A percentile compares a stretch with the other conserved stretches of the same genome.
phyloP scores from a whole-genome alignment of 2,113 vertebrate species.

The Halichoerus grypus region DNA sequence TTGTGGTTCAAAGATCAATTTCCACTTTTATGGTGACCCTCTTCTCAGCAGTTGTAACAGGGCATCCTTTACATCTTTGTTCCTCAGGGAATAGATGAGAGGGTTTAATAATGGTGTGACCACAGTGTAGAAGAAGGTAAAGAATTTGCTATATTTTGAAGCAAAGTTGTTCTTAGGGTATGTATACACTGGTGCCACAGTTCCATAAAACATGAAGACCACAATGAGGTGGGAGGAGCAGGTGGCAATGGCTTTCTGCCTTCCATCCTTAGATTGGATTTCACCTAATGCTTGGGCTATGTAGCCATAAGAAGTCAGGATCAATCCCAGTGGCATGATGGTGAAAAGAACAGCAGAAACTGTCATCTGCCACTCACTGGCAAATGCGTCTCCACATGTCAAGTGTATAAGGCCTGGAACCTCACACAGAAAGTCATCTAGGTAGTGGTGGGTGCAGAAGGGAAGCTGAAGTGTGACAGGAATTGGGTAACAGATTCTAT shows the following conservation, averaged over 20 bases:
- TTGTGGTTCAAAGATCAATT: neutral
- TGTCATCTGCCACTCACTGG: neutral
- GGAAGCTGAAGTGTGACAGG: neutral
- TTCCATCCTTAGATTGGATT: constrained; percentile 26
- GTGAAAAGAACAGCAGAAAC: neutral
- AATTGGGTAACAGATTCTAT: neutral
- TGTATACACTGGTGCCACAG: neutral
- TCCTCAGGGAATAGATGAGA: constrained; percentile 37
- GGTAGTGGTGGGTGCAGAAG: constrained; percentile 30
- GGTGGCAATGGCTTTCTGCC: neutral
- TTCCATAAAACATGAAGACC: constrained; percentile 38
- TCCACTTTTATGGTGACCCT: too few species aligned
- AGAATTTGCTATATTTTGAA: neutral
- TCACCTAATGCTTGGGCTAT: constrained; percentile 41
- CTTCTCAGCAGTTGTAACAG: neutral
- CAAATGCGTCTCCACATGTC: constrained; percentile 34
- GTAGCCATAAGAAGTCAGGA: constrained; percentile 8
- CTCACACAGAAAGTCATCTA: constrained; percentile 69
- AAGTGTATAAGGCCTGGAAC: constrained; percentile 40
- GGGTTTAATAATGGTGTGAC: neutral
- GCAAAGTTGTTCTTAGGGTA: neutral
- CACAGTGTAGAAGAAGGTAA: constrained; percentile 27
- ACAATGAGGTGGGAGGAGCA: neutral
- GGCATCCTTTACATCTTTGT: neutral
- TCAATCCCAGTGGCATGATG: constrained; percentile 16